Conservation (phyloP, 2,888 invertebrate genomes). For the Branchellion lobata region DNA sequence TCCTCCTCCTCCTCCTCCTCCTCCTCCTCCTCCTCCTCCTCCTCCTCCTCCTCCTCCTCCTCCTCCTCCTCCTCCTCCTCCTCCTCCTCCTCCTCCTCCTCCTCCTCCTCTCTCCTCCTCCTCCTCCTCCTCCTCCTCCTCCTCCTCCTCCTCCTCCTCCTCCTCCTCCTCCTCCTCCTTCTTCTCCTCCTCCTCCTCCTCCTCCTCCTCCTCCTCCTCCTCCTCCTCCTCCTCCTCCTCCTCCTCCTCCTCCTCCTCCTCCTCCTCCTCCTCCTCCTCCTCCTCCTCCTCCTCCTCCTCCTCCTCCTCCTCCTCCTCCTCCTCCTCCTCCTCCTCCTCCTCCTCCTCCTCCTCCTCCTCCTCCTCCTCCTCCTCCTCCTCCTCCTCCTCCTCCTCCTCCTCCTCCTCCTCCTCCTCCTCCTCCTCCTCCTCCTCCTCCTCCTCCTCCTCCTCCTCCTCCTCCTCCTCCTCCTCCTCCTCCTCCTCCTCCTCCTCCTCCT, state of each 20-base stretch:
- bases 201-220: conserved; percentile 30
- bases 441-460: background rate
- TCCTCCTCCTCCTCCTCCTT: background rate
- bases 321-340: background rate
- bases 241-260: conserved; percentile 28
- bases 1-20: conserved; percentile 31
- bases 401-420: background rate
- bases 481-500: background rate
- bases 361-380: background rate
- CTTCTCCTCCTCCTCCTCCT: conserved; percentile 5
- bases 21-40: conserved; percentile 28
- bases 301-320: background rate
- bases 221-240: conserved; percentile 31
- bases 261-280: background rate
- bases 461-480: background rate
- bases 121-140: conserved; percentile 28
- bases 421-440: background rate
- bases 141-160: conserved; percentile 22
- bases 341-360: background rate
- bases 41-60: background rate
- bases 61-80: background rate
- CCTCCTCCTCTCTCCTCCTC: conserved; percentile 33
- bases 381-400: background rate
- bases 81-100: conserved; percentile 2
- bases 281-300: background rate